Evolutionary conservation across 1,140 invertebrate species (phyloP).

Genomic region (Hermetia illucens): DNA sequence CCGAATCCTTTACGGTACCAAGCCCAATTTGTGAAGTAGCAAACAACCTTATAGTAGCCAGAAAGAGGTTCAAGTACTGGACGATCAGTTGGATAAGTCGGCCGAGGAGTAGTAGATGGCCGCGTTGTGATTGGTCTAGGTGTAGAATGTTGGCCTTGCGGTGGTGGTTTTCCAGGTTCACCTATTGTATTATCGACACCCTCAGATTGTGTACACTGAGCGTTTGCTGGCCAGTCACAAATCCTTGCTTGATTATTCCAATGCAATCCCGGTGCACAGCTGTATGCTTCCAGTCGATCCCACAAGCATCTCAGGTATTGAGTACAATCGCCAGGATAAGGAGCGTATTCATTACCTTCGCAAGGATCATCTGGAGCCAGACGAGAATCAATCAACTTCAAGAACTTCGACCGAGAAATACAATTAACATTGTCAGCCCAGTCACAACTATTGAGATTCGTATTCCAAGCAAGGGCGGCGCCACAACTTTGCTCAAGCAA

Average conservation of each 20-base stretch:
- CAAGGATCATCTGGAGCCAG: conserved; percentile 37
- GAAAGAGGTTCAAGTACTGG: conserved; percentile 29
- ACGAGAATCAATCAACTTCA: conserved; percentile 3
- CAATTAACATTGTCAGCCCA: conserved; percentile 36
- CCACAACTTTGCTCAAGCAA: conserved; percentile 39
- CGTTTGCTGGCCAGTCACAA: conserved; percentile 67
- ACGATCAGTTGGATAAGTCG: conserved; percentile 23
- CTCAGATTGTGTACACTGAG: conserved; percentile 39
- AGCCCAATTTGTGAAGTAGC: conserved; percentile 91
- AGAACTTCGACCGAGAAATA: conserved; percentile 19
- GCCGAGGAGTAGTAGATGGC: conserved; percentile 18
- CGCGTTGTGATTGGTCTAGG: conserved; percentile 11
- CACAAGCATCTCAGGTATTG: conserved; percentile 66
- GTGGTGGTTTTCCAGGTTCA: not conserved
- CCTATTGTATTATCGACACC: conserved; percentile 9
- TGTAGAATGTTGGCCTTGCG: not conserved
- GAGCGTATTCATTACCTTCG: conserved; percentile 44
- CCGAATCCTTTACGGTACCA: conserved; percentile 75
- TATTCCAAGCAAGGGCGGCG: conserved; percentile 57
- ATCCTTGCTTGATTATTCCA: conserved; percentile 52
- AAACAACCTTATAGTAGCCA: conserved; percentile 62
- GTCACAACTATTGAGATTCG: conserved; percentile 55
- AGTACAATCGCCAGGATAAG: conserved; percentile 50
- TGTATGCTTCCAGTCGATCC: conserved; percentile 53
- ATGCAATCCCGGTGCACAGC: conserved; percentile 59